These are phyloP conservation scores for Montipora capricornis DNA, from an alignment of 64 coral and sea anemone genomes.

Conservation along the genomic window DNA sequence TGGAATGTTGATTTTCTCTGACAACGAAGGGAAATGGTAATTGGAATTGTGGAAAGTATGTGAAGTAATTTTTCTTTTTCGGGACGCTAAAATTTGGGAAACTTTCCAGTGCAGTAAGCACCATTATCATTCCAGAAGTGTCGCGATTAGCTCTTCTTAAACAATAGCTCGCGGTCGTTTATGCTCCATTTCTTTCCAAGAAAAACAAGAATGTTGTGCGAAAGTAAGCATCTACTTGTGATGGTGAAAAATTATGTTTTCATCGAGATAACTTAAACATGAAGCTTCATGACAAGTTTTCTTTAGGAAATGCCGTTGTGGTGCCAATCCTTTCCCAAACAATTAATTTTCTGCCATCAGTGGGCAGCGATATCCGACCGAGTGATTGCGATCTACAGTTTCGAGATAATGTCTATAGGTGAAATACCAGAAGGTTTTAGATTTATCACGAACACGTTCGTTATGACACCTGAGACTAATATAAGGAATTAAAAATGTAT, in stretches of 20 bases:
- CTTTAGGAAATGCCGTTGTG: too few relatives aligned
- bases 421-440: not conserved
- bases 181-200: not conserved
- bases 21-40: not conserved
- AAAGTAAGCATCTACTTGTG: not conserved
- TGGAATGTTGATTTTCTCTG: not conserved
- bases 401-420: not conserved
- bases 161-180: not conserved
- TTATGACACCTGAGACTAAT: not conserved
- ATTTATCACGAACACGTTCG: not conserved
- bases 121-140: not conserved
- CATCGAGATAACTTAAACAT: too few relatives aligned
- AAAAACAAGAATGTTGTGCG: not conserved
- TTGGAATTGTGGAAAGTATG: not conserved
- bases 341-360: not conserved
- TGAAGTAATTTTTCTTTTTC: too few relatives aligned
- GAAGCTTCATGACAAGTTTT: too few relatives aligned
- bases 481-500: not conserved
- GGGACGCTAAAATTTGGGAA: too few relatives aligned
- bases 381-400: not conserved
- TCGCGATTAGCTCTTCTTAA: not conserved
- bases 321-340: not conserved
- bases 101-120: too few relatives aligned
- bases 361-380: not conserved
- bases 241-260: too few relatives aligned